Evolutionary conservation across 2,888 invertebrate species (phyloP).

Genomic region (Ditula angustiorana): DNA sequence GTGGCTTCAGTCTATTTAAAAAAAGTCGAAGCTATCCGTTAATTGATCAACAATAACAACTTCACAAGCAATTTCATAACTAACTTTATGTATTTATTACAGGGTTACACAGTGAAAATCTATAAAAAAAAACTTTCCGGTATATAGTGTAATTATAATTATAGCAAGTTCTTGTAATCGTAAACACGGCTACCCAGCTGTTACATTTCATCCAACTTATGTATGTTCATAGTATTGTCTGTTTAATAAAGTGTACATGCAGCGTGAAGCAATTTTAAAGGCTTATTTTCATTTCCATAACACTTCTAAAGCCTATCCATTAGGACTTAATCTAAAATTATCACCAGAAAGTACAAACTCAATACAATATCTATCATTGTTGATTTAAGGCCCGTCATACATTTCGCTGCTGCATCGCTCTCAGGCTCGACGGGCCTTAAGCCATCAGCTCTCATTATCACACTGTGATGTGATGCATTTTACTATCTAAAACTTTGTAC

Average conservation of each 20-base stretch:
- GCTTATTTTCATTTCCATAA: neutral
- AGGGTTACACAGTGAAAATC: slow-evolving; percentile 19
- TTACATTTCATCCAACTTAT: neutral
- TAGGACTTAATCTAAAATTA: no score
- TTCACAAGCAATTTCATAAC: slow-evolving; percentile 20
- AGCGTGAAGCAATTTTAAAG: neutral
- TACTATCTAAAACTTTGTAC: neutral
- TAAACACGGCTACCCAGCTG: no score
- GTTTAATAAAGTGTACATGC: neutral
- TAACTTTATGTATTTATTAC: slow-evolving; percentile 19
- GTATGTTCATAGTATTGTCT: neutral
- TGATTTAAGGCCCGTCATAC: no score
- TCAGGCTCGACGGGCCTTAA: no score
- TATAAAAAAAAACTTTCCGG: neutral
- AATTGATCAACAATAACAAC: slow-evolving; percentile 9
- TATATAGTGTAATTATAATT: no score
- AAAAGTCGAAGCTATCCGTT: slow-evolving; percentile 11
- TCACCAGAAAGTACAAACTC: neutral
- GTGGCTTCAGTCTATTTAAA: neutral
- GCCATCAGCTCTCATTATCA: neutral
- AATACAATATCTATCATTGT: neutral
- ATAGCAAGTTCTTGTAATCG: neutral
- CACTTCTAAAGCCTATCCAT: no score
- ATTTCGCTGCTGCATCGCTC: no score
- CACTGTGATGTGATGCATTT: neutral